Evolutionary conservation across 2,113 vertebrate genomes (phyloP).

Genomic region (Osmerus eperlanus): DNA sequence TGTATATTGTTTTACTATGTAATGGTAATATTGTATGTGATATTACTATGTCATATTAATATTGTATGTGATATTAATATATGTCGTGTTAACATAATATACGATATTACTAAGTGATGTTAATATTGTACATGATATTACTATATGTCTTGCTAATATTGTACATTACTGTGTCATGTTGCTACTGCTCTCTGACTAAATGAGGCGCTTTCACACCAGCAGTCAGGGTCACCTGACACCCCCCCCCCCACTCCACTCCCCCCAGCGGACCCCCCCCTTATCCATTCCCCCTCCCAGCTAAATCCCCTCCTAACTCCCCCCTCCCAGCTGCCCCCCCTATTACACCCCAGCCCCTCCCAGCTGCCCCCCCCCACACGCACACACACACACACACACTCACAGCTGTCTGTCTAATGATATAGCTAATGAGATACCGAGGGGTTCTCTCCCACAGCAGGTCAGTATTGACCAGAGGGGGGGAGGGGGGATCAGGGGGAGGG

Average conservation of each 20-base stretch:
- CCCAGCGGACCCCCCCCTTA: background rate
- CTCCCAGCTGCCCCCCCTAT: constrained; percentile 39
- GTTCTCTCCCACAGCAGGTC: constrained; percentile 35
- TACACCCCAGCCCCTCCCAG: constrained; percentile 57
- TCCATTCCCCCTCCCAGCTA: background rate
- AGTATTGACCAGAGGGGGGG: background rate
- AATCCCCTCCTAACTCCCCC: background rate
- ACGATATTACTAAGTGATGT: too few species aligned
- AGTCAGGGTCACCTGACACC: too few species aligned
- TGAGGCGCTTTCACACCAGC: too few species aligned
- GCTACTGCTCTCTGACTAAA: too few species aligned
- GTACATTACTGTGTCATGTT: too few species aligned
- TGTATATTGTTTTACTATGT: too few species aligned
- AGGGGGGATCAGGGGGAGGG: background rate
- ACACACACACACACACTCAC: constrained; percentile 32
- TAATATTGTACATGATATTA: too few species aligned
- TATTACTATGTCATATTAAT: too few species aligned
- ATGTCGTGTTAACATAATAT: too few species aligned
- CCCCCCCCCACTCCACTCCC: background rate
- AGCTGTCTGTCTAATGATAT: constrained; percentile 76
- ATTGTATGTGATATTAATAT: too few species aligned
- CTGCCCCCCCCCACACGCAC: constrained; percentile 55
- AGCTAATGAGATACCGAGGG: constrained; percentile 76
- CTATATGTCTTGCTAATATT: too few species aligned
- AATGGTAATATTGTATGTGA: too few species aligned